Conservation (phyloP, 2,888 invertebrate species). For the Papilio demoleus region DNA sequence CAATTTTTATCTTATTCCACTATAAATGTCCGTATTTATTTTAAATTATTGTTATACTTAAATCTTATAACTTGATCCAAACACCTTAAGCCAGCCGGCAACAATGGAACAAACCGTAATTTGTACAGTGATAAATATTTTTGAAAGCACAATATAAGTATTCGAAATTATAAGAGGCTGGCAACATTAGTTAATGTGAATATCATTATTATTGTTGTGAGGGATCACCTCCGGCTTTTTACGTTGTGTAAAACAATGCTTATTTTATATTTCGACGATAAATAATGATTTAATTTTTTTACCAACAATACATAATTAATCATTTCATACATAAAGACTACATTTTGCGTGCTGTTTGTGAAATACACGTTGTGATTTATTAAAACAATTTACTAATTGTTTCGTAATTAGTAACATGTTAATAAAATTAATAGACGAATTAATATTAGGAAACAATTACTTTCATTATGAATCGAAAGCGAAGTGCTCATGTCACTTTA, state of each 20-base stretch:
- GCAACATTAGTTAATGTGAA: conserved; percentile 74
- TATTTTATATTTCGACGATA: conserved; percentile 7
- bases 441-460: too few species aligned
- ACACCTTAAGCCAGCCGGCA: conserved; percentile 58
- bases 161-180: conserved; percentile 69
- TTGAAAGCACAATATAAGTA: conserved; percentile 72
- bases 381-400: too few species aligned
- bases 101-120: conserved; percentile 74
- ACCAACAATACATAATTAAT: conserved; percentile 24
- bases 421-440: too few species aligned
- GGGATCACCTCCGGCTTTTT: conserved; percentile 50
- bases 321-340: conserved; percentile 21
- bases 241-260: conserved; percentile 27
- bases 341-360: too few species aligned
- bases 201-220: conserved; percentile 61
- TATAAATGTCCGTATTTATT: too few species aligned
- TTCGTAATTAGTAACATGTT: too few species aligned
- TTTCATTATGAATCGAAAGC: too few species aligned
- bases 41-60: too few species aligned
- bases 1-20: neutral
- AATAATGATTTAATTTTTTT: conserved; percentile 21
- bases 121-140: conserved; percentile 76
- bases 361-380: too few species aligned
- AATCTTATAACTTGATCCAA: conserved; percentile 50
- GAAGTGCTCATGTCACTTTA: too few species aligned